Percentiles rank a stretch among this genome's conserved stretches.
Evolutionary conservation across 2,888 invertebrate genomes (phyloP).

Genomic region (Altica lythri): DNA sequence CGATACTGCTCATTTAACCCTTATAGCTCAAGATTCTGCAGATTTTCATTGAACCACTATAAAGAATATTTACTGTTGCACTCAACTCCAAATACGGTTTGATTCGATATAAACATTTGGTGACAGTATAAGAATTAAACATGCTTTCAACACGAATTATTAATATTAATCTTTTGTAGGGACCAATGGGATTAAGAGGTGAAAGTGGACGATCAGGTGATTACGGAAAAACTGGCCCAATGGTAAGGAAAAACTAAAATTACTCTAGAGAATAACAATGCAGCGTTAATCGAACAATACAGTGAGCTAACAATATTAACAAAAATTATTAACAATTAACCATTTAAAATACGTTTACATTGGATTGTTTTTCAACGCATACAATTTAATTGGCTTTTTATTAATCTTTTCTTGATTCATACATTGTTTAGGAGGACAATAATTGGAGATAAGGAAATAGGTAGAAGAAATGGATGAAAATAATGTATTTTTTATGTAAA

Average conservation of each 20-base stretch:
- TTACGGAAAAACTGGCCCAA: conserved; percentile 74
- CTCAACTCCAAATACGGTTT: too few relatives aligned
- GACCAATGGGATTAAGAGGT: conserved; percentile 81
- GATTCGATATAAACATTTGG: too few relatives aligned
- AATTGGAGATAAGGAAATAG: conserved; percentile 47
- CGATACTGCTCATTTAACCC: too few relatives aligned
- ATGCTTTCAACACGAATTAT: too few relatives aligned
- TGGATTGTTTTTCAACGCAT: conserved; percentile 46
- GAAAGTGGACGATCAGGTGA: conserved; percentile 74
- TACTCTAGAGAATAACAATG: conserved; percentile 45
- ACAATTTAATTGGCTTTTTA: conserved; percentile 2
- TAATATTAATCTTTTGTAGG: conserved; percentile 65
- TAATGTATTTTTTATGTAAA: not conserved
- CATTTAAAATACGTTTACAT: conserved; percentile 38
- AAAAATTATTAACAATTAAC: conserved; percentile 38
- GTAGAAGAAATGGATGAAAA: conserved; percentile 30
- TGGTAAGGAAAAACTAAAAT: conserved; percentile 69
- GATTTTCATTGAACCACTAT: too few relatives aligned
- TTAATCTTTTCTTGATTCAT: conserved; percentile 22
- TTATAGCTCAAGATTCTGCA: too few relatives aligned
- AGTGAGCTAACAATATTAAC: conserved; percentile 50
- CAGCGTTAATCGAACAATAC: conserved; percentile 52
- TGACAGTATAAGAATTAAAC: not conserved
- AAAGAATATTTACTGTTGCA: too few relatives aligned
- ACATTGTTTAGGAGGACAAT: conserved; percentile 51